phyloP scores from a whole-genome alignment of 1,140 invertebrate genomes.

The Drosophila kikkawai region DNA sequence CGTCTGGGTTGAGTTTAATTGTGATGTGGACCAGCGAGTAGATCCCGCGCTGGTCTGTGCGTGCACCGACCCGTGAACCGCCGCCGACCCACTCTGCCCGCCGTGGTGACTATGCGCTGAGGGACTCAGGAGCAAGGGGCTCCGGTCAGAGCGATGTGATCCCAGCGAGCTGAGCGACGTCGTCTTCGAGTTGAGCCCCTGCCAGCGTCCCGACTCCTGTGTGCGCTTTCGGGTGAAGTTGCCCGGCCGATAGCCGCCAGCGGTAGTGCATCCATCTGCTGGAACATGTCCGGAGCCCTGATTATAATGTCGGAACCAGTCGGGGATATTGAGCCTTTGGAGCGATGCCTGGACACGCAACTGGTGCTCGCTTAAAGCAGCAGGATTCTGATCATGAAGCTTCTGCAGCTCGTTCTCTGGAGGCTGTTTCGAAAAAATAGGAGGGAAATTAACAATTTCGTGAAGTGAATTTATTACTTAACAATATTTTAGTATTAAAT shows the following conservation, averaged over 20 bases:
- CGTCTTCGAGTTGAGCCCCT: constrained; percentile 91
- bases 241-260: constrained; percentile 71
- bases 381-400: constrained; percentile 86
- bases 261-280: constrained; percentile 79
- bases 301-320: constrained; percentile 89
- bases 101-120: constrained; percentile 84
- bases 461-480: too few species aligned
- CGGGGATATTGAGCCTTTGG: constrained; percentile 96
- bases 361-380: constrained; percentile 94
- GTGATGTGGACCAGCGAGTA: constrained; percentile 93
- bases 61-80: constrained; percentile 1
- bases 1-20: constrained; percentile 90
- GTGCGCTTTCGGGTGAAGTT: constrained; percentile 87
- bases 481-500: background rate
- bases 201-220: constrained; percentile 90
- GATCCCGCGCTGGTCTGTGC: constrained; percentile 83
- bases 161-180: constrained; percentile 90
- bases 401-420: constrained; percentile 97
- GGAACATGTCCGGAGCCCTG: constrained; percentile 81
- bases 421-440: constrained; percentile 88
- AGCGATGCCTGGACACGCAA: constrained; percentile 95
- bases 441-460: constrained; percentile 56
- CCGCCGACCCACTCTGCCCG: constrained; percentile 58
- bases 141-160: constrained; percentile 83
- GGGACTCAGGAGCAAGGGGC: constrained; percentile 82